Percentiles rank a stretch among this genome's conserved stretches.
These are phyloP conservation scores for Trichechus manatus DNA, from an alignment of 2,113 vertebrate species.

Conservation along the genomic window DNA sequence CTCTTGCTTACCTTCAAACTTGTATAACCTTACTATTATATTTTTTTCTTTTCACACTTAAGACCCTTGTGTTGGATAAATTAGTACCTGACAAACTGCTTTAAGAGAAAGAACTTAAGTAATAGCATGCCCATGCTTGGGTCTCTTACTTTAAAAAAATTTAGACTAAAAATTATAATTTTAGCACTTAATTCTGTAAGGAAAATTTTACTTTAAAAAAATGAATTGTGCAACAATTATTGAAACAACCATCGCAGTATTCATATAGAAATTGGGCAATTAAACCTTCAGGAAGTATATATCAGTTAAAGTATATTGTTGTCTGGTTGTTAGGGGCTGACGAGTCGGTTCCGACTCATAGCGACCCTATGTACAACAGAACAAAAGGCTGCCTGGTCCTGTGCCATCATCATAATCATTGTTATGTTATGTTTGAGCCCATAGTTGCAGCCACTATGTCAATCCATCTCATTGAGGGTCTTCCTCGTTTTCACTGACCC, in stretches of 20 bases:
- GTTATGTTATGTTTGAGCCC: too few species aligned
- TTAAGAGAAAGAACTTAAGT: neutral
- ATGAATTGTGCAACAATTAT: neutral
- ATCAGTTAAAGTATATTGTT: neutral
- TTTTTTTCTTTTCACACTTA: neutral
- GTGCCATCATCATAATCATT: too few species aligned
- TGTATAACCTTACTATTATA: neutral
- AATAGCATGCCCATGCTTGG: neutral
- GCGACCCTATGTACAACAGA: too few species aligned
- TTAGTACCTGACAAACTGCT: neutral
- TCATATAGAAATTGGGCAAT: neutral
- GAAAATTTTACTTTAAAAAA: conserved; percentile 19
- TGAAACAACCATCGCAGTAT: neutral
- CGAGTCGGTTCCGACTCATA: too few species aligned
- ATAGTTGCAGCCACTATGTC: too few species aligned
- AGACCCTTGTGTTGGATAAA: neutral
- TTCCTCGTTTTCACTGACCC: too few species aligned
- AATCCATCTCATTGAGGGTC: too few species aligned
- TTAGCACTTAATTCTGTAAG: neutral
- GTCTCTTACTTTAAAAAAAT: neutral
- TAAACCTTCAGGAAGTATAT: neutral
- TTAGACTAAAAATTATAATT: neutral
- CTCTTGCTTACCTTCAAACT: neutral
- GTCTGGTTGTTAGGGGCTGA: too few species aligned
- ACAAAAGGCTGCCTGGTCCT: too few species aligned